A percentile compares a stretch with the other conserved stretches of the same genome.
These are phyloP conservation scores for Rhagologus leucostigma DNA, from an alignment of 2,113 vertebrate genomes.

Conservation along the genomic window DNA sequence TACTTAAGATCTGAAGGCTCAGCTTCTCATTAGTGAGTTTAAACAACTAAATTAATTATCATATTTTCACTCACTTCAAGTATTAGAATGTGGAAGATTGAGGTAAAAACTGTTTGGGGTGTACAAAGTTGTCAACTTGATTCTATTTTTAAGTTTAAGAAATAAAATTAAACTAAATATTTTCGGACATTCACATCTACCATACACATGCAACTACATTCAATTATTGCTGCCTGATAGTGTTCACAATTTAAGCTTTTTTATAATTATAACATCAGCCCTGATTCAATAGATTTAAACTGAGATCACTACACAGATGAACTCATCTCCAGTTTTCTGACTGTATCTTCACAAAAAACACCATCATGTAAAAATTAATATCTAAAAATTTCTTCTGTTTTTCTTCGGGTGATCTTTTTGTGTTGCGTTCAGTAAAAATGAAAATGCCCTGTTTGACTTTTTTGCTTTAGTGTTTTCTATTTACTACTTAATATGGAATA, in stretches of 20 bases:
- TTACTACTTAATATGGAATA: background rate
- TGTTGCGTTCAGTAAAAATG: background rate
- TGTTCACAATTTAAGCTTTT: background rate
- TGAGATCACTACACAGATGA: background rate
- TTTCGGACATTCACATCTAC: accelerated
- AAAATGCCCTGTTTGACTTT: background rate
- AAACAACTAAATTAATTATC: background rate
- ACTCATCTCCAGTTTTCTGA: background rate
- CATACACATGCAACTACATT: background rate
- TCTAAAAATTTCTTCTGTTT: background rate
- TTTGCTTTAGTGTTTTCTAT: background rate
- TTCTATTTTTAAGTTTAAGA: background rate
- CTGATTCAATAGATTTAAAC: background rate
- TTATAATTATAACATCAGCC: background rate
- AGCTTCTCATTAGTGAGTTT: background rate
- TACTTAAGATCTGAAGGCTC: background rate
- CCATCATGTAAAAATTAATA: background rate
- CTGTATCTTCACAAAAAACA: background rate
- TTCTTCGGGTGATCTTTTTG: background rate
- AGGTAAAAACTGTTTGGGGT: background rate
- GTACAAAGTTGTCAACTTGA: background rate
- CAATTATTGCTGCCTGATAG: background rate
- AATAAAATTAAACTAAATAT: background rate
- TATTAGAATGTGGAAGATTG: background rate
- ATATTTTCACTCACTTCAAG: background rate